A percentile compares a stretch with the other conserved stretches of the same genome.
Evolutionary conservation across 2,888 invertebrate species (phyloP).

Genomic region (Periphyllus acericola): DNA sequence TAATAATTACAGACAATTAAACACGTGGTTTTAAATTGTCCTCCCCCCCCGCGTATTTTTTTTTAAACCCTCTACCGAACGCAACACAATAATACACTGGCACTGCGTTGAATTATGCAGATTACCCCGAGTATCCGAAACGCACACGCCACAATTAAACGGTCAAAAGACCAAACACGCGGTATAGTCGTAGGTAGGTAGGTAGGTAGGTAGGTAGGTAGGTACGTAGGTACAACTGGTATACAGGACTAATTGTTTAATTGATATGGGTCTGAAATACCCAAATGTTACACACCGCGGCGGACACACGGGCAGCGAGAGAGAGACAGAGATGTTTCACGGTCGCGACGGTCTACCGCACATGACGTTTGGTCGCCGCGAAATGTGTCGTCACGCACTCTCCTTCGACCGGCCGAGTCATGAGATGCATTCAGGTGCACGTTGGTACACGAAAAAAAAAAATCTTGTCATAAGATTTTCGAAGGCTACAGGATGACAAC

Average conservation of each 20-base stretch:
- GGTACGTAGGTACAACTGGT: neutral
- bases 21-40: too few relatives aligned
- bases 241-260: neutral
- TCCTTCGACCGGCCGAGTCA: neutral
- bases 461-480: too few relatives aligned
- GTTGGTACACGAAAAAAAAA: too few relatives aligned
- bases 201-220: too few relatives aligned
- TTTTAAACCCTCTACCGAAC: neutral
- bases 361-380: neutral
- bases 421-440: too few relatives aligned
- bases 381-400: neutral
- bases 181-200: neutral
- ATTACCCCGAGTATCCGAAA: neutral
- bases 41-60: too few relatives aligned
- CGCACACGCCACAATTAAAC: neutral
- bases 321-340: neutral
- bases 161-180: neutral
- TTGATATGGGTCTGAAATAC: constrained; percentile 5
- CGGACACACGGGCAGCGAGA: neutral
- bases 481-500: too few relatives aligned
- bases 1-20: neutral
- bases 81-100: neutral
- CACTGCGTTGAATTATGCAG: neutral
- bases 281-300: neutral
- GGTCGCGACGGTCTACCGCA: neutral